phyloP scores from a whole-genome alignment of 2,113 vertebrate genomes.

The Pituophis catenifer region DNA sequence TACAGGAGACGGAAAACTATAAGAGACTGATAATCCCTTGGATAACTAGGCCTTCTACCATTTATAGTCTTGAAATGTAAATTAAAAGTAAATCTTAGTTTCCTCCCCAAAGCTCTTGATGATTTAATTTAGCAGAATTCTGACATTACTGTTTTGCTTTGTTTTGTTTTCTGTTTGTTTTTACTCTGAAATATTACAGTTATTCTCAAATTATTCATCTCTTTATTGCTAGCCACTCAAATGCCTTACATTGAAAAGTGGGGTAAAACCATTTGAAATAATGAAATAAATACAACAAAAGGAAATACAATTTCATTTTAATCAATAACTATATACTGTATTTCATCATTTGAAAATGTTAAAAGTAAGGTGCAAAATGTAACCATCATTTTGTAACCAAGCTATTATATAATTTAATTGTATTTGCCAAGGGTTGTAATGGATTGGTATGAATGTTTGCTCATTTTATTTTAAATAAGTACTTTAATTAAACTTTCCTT shows the following conservation, averaged over 20 bases:
- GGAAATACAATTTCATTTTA: not conserved
- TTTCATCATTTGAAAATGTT: not conserved
- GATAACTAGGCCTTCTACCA: no score
- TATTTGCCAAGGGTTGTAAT: not conserved
- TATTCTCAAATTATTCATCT: not conserved
- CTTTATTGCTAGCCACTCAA: not conserved
- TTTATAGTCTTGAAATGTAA: no score
- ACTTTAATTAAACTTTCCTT: not conserved
- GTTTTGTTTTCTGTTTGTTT: not conserved
- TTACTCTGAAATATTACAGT: not conserved
- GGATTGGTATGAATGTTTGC: not conserved
- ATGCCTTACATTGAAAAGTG: not conserved
- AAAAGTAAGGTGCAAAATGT: not conserved
- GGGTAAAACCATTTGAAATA: not conserved
- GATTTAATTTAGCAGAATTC: not conserved
- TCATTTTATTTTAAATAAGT: not conserved
- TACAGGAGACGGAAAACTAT: no score
- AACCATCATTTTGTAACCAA: not conserved
- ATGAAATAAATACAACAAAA: not conserved
- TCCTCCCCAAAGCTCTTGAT: not conserved
- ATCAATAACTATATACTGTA: not conserved
- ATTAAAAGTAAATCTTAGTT: not conserved
- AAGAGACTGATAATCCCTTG: no score
- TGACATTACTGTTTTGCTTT: not conserved
- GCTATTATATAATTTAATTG: not conserved